phyloP scores from a whole-genome alignment of 2,113 vertebrate species.

The Misgurnus mizolepis region DNA sequence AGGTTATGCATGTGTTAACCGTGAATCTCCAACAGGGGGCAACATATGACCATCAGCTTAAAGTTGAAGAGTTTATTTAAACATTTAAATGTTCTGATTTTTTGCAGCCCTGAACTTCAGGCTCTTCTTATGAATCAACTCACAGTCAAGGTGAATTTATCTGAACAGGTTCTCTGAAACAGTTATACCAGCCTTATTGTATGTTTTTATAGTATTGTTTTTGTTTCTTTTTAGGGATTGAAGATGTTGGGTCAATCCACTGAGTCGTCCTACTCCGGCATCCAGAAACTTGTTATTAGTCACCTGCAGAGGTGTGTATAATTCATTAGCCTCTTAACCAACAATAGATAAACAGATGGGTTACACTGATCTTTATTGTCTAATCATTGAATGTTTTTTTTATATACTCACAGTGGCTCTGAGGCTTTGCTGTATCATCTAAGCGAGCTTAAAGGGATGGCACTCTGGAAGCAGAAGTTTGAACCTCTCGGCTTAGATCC shows the following conservation, averaged over 20 bases:
- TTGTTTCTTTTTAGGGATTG: conserved; percentile 78
- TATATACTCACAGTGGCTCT: conserved; percentile 79
- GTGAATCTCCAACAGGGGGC: conserved; percentile 24
- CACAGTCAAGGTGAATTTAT: conserved; percentile 87
- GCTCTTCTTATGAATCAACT: conserved; percentile 95
- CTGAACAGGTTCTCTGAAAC: not conserved
- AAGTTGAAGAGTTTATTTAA: not conserved
- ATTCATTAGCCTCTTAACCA: not conserved
- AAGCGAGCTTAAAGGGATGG: conserved; percentile 97
- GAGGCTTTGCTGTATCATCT: conserved; percentile 94
- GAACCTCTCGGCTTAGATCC: conserved; percentile 91
- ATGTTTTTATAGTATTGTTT: not conserved
- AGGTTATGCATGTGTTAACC: not conserved
- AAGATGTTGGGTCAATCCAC: conserved; percentile 98
- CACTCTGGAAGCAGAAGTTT: conserved; percentile 95
- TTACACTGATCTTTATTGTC: not conserved
- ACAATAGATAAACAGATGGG: not conserved
- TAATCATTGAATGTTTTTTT: conserved; percentile 18
- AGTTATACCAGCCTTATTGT: not conserved
- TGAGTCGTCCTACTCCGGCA: conserved; percentile 96
- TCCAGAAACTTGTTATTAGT: conserved; percentile 97
- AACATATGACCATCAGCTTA: not conserved
- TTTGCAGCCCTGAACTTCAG: conserved; percentile 87
- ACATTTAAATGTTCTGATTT: not conserved
- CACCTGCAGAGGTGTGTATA: conserved; percentile 90